Percentiles rank a stretch among this genome's conserved stretches.
These are phyloP conservation scores for Seriola aureovittata DNA, from an alignment of 2,113 vertebrate genomes.

Conservation along the genomic window DNA sequence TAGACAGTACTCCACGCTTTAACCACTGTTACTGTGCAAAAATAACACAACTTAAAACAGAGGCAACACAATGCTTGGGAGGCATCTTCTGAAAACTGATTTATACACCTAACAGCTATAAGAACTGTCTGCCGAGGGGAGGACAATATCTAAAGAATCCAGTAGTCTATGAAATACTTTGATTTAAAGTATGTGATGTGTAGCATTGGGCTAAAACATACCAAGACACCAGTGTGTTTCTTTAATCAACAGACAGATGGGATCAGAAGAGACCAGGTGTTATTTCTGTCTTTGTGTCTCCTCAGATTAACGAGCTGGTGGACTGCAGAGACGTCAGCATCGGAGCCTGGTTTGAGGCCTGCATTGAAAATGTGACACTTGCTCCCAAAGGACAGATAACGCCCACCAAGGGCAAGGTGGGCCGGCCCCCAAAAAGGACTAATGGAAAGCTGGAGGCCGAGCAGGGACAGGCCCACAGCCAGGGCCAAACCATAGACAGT, in stretches of 20 bases:
- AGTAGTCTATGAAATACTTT: background rate
- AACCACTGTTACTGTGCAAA: background rate
- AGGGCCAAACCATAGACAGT: slow-evolving; percentile 83
- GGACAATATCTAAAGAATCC: background rate
- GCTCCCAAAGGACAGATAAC: slow-evolving; percentile 89
- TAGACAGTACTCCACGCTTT: background rate
- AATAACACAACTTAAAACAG: background rate
- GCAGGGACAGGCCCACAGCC: slow-evolving; percentile 63
- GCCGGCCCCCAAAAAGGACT: slow-evolving; percentile 92
- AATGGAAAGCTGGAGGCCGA: slow-evolving; percentile 89
- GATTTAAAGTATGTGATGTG: background rate
- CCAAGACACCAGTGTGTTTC: background rate
- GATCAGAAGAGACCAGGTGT: slow-evolving; percentile 19
- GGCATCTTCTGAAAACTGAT: background rate
- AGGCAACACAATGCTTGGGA: background rate
- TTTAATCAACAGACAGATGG: background rate
- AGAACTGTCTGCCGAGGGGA: background rate
- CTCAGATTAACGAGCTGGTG: slow-evolving; percentile 97
- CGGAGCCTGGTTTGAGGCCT: slow-evolving; percentile 98
- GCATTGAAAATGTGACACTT: slow-evolving; percentile 91
- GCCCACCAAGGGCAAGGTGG: slow-evolving; percentile 87
- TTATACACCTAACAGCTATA: background rate
- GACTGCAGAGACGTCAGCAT: slow-evolving; percentile 96
- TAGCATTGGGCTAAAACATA: background rate
- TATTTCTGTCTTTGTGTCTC: slow-evolving; percentile 49